Base-by-base conservation (phyloP, 1,140 invertebrate species). In the Planococcus citri region DNA sequence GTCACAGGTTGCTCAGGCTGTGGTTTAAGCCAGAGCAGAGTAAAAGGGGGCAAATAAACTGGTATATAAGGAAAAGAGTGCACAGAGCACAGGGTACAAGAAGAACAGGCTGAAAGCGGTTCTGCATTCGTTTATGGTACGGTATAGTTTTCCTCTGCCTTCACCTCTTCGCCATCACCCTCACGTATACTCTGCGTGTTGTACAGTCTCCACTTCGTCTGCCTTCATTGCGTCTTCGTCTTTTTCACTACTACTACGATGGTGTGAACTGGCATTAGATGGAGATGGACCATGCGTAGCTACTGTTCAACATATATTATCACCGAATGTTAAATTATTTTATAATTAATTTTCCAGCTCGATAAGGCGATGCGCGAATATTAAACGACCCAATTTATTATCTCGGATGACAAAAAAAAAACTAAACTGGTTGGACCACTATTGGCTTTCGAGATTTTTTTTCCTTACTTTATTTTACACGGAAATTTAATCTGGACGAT, bases 1-100 rank as follows among this genome's bases (percentile, higher is more conserved):
- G 60, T 64, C 60, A 64, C 60, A 64, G 60, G 60, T 64, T 24
- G 60, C n/a, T n/a, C n/a, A n/a, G n/a, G n/a, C 12, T 64, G 60
- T 64, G 60, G 60, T 64, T 64, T 22, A 64, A 58, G 6, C 17
- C 29, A 22, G 17, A 4, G 17, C 17, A 6, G 17, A n/a, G 51
- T 20, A 17, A 64, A 64, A 25, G 22, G 17, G 20, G 60, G n/a
- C n/a, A 64, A 21, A 4, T 4, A 64, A 25, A 64, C 9, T 9
- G 60, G 60, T 25, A 64, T n/a, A n/a, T 25, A 64, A 25, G 60
- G 22, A 64, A 64, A n/a, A n/a, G n/a, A n/a, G n/a, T n/a, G n/a
- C n/a, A n/a, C n/a, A n/a, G 25, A 64, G 25, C 9, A 24, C 9
- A 4, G 51, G 4, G 17, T 58, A 58, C 21, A n/a, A 58, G 51